Percentiles rank a stretch among this genome's conserved stretches.
Evolutionary conservation across 2,797 vertebrate genomes (phyloP).

Genomic region (Danionella dracula): DNA sequence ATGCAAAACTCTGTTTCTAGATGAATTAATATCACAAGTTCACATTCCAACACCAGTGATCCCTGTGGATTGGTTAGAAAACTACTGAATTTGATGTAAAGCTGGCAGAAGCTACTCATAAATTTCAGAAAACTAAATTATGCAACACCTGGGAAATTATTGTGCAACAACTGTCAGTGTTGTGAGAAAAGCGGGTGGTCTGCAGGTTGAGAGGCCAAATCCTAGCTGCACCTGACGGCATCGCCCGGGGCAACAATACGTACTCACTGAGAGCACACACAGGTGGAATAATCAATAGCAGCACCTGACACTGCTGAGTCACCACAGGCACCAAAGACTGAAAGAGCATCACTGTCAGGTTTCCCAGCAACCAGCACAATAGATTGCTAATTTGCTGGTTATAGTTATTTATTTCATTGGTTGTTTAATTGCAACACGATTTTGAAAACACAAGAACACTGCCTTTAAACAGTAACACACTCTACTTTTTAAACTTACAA

Average conservation of each 20-base stretch:
- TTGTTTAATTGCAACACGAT: too few relatives aligned
- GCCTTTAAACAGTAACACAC: too few relatives aligned
- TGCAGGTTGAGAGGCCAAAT: neutral
- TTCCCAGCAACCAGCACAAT: too few relatives aligned
- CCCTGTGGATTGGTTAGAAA: neutral
- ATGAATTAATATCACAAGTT: neutral
- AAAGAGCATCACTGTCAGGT: neutral
- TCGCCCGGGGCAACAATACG: neutral
- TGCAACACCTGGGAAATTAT: neutral
- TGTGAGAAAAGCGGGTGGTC: neutral
- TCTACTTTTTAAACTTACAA: too few relatives aligned
- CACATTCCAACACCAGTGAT: neutral
- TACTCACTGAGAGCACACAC: neutral
- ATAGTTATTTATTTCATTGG: too few relatives aligned
- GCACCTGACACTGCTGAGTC: slow-evolving; percentile 4
- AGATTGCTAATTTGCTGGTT: too few relatives aligned
- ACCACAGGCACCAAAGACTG: neutral
- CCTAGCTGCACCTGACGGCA: neutral
- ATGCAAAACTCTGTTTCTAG: neutral
- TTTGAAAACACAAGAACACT: too few relatives aligned
- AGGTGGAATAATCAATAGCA: neutral
- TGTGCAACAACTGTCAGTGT: neutral
- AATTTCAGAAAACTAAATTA: neutral
- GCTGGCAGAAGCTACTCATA: neutral
- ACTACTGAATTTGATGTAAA: neutral